A percentile compares a stretch with the other conserved stretches of the same genome.
Conservation (phyloP, 2,797 vertebrate species). For the Sebastes glaucus region DNA sequence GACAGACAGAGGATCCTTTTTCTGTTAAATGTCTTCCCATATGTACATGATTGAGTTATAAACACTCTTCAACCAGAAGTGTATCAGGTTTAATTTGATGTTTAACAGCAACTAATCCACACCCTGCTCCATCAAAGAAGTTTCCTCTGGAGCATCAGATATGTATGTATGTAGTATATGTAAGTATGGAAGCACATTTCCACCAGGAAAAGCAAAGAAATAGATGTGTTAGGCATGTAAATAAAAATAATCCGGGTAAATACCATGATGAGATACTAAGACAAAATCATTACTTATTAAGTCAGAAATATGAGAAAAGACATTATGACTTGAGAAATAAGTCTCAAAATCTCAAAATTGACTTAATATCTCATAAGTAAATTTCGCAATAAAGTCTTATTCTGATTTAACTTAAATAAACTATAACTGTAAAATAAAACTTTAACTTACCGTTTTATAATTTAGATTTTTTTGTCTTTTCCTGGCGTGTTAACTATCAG, state of each 20-base stretch:
- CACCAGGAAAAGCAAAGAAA: background rate
- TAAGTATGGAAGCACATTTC: background rate
- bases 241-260: background rate
- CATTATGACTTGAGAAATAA: background rate
- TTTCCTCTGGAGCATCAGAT: background rate
- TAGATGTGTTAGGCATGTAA: background rate
- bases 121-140: background rate
- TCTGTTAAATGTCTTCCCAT: too few relatives aligned
- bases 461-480: background rate
- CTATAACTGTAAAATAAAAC: background rate
- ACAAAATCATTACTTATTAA: background rate
- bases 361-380: background rate
- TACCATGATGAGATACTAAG: background rate
- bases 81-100: background rate
- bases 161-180: background rate
- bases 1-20: too few relatives aligned
- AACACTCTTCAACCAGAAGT: background rate
- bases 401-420: background rate
- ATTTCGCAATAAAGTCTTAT: accelerated
- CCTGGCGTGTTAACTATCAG: too few relatives aligned
- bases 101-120: background rate
- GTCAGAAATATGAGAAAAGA: background rate
- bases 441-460: background rate
- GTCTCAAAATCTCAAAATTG: background rate
- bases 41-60: background rate